These are phyloP conservation scores for Stenolophus ochropezus DNA, from an alignment of 2,888 invertebrate species.

Conservation along the genomic window DNA sequence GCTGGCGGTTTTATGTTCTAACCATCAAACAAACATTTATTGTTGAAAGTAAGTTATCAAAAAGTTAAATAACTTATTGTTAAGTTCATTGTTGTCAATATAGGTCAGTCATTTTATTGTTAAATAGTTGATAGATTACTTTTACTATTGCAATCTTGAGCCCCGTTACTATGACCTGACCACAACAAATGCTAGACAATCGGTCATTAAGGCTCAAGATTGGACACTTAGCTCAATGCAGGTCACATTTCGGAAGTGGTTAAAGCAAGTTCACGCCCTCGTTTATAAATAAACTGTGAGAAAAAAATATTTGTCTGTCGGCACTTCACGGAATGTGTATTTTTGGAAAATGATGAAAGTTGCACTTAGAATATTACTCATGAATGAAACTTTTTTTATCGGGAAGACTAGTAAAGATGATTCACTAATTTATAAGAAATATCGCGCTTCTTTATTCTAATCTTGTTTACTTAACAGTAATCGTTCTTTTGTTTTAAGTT, in stretches of 20 bases:
- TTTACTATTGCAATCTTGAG: constrained; percentile 13
- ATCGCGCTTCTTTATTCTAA: not conserved
- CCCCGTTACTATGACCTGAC: constrained; percentile 28
- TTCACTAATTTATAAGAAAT: too few species aligned
- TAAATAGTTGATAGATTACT: constrained; percentile 24
- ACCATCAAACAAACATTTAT: constrained; percentile 5
- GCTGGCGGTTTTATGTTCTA: constrained; percentile 7
- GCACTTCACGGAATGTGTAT: constrained; percentile 6
- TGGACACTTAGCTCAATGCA: constrained; percentile 28
- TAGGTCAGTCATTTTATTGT: constrained; percentile 42
- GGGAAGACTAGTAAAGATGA: constrained; percentile 15
- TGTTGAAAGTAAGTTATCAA: constrained; percentile 8
- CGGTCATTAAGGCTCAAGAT: constrained; percentile 23
- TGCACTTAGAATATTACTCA: constrained; percentile 38
- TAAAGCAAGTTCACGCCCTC: constrained; percentile 49
- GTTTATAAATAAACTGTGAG: constrained; percentile 50
- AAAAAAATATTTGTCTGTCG: constrained; percentile 30
- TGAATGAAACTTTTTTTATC: constrained; percentile 1
- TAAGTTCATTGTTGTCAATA: constrained; percentile 31
- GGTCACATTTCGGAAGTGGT: constrained; percentile 49
- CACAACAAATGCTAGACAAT: constrained; percentile 14
- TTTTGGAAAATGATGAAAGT: constrained; percentile 32
- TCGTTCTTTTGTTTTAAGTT: too few species aligned
- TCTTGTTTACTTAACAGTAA: too few species aligned
- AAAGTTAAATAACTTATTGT: not conserved